Base-by-base conservation (phyloP, 2,888 invertebrate species). In the Lobophora halterata region DNA sequence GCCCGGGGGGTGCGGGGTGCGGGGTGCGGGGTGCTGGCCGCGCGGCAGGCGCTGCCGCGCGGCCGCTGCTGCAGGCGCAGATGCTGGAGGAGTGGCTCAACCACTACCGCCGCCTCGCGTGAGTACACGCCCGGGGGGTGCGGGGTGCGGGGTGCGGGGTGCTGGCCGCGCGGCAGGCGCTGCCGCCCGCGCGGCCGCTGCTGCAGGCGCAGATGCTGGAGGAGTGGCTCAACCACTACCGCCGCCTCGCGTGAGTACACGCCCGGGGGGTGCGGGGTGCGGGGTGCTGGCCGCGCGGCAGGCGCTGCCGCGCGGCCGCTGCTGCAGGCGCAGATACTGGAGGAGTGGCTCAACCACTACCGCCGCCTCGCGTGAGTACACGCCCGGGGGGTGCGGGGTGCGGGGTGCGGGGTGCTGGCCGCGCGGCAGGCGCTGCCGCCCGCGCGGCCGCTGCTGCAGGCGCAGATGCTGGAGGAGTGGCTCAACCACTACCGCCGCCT, bases 191-290 rank as follows among this genome's bases (percentile, higher is more conserved):
- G 95, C 89, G 97, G 20, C 96, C 97, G 71, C 70, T 96, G 71
- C 97, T 97, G 82, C 93, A 94, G 73, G 89, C 97, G 49, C 93
- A 94, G 70, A 94, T 96, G 85, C 89, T 95, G 64, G 80, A 97
- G 71, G 79, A 97, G 85, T 98, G 98, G 98, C 89, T 98, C 59
- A 97, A 97, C 86, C 95, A 97, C 83, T 98, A 98, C 83, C 90
- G 97, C 60, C 90, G 95, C 59, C 91, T 95, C 69, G 94, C 75
- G 79, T 75, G 23, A 52, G 72, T 96, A 31, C 8, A 6, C 14
- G 14, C 5, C 3, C 14, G 5, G 14, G 9, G 11, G 4, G 6
- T 6, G 25, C 12, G n/a, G 14, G 3, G 14, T 14, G 3, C 14
- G 3, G 3, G n/a, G n/a, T n/a, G n/a, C n/a, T n/a, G n/a, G n/a